phyloP scores from a whole-genome alignment of 2,113 vertebrate genomes.

The Plectropomus leopardus region DNA sequence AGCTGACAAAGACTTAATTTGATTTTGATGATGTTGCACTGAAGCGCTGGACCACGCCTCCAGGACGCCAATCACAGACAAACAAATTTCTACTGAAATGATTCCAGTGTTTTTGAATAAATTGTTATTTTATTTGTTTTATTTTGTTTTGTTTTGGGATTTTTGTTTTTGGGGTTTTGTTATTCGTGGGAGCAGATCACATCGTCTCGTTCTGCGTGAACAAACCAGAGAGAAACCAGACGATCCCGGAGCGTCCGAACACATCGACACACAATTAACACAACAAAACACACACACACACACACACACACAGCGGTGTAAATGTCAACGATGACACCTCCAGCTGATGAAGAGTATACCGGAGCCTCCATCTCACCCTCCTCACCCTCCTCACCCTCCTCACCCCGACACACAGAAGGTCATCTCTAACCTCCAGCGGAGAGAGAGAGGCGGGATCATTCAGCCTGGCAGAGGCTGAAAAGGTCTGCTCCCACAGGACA shows the following conservation, averaged over 20 bases:
- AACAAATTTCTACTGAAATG: no score
- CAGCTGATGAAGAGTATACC: constrained; percentile 45
- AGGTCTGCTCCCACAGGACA: constrained; percentile 68
- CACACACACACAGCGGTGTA: constrained; percentile 1
- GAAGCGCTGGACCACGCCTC: no score
- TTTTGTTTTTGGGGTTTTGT: no score
- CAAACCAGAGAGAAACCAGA: not conserved
- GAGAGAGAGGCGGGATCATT: constrained; percentile 34
- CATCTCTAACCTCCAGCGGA: constrained; percentile 76
- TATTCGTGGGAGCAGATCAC: no score
- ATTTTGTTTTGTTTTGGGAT: no score
- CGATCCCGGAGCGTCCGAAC: not conserved
- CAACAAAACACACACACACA: not conserved
- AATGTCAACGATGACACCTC: constrained; percentile 56
- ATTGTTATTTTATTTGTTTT: no score
- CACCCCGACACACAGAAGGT: constrained; percentile 72
- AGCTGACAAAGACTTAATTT: no score
- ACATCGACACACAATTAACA: not conserved
- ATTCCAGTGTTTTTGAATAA: no score
- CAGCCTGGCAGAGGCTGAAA: constrained; percentile 59
- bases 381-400: not conserved
- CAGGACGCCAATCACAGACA: no score
- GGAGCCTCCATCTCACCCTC: not conserved
- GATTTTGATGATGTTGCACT: no score
- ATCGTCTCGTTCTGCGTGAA: no score